Percentiles rank a stretch among this genome's conserved stretches.
phyloP scores from a whole-genome alignment of 30 jellyfish, hydroid and myxozoan species.

The Aurelia aurita region DNA sequence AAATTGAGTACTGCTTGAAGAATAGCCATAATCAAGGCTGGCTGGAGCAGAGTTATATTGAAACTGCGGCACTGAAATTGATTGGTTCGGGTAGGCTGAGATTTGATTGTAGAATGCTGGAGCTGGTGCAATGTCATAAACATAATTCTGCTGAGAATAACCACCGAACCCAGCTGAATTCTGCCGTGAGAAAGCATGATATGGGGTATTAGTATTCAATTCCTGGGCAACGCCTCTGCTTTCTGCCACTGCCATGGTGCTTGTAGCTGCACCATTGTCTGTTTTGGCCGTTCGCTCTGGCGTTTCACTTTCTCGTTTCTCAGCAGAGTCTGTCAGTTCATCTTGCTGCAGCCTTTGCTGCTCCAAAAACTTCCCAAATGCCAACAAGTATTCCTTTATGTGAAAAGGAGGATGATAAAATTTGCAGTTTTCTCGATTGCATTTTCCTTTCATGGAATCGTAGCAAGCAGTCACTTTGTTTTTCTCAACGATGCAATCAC shows the following conservation, averaged over 20 bases:
- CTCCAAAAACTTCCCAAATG: slow-evolving; percentile 56
- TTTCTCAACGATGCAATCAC: slow-evolving; percentile 37
- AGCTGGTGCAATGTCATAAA: too few species aligned
- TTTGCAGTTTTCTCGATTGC: slow-evolving; percentile 68
- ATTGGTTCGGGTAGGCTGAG: too few species aligned
- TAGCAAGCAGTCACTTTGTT: slow-evolving; percentile 68
- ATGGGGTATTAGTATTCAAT: too few species aligned
- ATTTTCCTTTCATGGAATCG: slow-evolving; percentile 69
- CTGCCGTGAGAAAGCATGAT: too few species aligned
- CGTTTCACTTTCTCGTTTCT: background rate
- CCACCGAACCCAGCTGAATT: too few species aligned
- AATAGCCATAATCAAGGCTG: too few species aligned
- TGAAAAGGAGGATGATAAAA: slow-evolving; percentile 71
- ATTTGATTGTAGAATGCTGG: too few species aligned
- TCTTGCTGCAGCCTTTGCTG: slow-evolving; percentile 40
- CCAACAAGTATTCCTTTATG: slow-evolving; percentile 51
- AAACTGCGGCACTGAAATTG: too few species aligned
- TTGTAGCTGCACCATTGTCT: background rate
- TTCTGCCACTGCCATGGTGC: background rate
- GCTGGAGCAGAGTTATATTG: too few species aligned
- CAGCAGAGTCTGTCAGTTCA: background rate
- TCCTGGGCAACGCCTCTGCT: too few species aligned
- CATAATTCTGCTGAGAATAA: too few species aligned
- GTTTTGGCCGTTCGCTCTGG: background rate
- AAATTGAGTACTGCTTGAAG: too few species aligned